phyloP scores from a whole-genome alignment of 1,140 invertebrate species.

The Monomorium pharaonis region DNA sequence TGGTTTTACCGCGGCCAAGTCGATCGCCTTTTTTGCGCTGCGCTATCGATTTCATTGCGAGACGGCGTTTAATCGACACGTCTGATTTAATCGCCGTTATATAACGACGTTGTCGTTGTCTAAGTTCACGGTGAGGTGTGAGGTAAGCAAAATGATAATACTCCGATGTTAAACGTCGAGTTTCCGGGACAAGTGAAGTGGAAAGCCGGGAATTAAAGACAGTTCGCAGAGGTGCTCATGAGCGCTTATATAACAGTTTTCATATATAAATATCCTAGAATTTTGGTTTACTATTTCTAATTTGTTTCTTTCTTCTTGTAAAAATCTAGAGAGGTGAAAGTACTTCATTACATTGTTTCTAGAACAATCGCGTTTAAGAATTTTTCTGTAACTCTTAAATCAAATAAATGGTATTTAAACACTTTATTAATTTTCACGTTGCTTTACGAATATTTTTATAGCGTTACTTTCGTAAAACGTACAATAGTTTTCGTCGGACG shows the following conservation, averaged over 20 bases:
- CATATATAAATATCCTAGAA: background rate
- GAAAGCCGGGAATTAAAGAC: background rate
- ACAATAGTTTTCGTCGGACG: no score
- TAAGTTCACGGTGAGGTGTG: background rate
- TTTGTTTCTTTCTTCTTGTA: no score
- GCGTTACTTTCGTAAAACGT: background rate
- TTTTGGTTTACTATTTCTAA: background rate
- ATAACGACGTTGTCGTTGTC: background rate
- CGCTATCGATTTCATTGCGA: background rate
- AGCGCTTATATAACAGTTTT: background rate
- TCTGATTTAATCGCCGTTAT: conserved; percentile 10
- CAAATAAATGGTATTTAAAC: background rate
- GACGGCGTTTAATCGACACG: background rate
- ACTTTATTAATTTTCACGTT: background rate
- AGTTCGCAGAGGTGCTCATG: background rate
- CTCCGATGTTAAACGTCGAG: background rate
- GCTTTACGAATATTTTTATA: background rate
- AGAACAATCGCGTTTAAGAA: no score
- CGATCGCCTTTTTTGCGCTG: background rate
- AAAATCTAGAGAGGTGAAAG: background rate
- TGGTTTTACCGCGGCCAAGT: background rate
- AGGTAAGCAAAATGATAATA: background rate
- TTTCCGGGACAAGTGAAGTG: background rate
- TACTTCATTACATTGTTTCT: background rate
- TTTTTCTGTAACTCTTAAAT: background rate